Evolutionary conservation across 2,888 invertebrate genomes (phyloP).

Genomic region (Sinotaia quadrata): DNA sequence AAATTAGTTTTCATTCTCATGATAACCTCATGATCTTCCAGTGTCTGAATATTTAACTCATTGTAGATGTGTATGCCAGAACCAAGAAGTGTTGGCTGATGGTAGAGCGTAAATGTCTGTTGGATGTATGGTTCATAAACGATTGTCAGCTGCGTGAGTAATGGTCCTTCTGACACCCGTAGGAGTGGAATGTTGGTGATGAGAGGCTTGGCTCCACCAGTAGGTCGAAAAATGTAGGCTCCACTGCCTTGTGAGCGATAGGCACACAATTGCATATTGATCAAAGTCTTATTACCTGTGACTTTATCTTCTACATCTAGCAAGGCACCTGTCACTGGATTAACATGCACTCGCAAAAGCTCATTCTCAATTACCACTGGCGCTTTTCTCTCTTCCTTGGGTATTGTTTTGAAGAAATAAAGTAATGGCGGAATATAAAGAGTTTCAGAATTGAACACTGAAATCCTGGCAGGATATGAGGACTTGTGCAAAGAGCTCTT

Average conservation of each 20-base stretch:
- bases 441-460: slow-evolving; percentile 45
- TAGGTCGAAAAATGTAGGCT: slow-evolving; percentile 68
- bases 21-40: slow-evolving; percentile 64
- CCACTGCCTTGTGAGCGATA: slow-evolving; percentile 80
- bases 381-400: slow-evolving; percentile 16
- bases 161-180: slow-evolving; percentile 87
- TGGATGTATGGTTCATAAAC: slow-evolving; percentile 71
- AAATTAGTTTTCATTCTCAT: slow-evolving; percentile 63
- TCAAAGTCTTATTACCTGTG: slow-evolving; percentile 79
- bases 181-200: slow-evolving; percentile 75
- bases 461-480: slow-evolving; percentile 45
- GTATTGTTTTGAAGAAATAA: slow-evolving; percentile 43
- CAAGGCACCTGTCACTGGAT: slow-evolving; percentile 71
- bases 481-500: slow-evolving; percentile 31
- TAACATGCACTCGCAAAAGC: slow-evolving; percentile 50
- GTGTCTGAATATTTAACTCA: slow-evolving; percentile 48
- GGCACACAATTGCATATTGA: slow-evolving; percentile 80
- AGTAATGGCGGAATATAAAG: slow-evolving; percentile 40
- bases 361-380: slow-evolving; percentile 55
- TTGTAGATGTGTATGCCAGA: slow-evolving; percentile 57
- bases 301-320: slow-evolving; percentile 84
- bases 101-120: slow-evolving; percentile 54
- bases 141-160: slow-evolving; percentile 88
- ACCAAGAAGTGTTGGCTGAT: slow-evolving; percentile 49
- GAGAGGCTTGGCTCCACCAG: slow-evolving; percentile 51